Evolutionary conservation across 2,888 invertebrate species (phyloP), one percentile per base, ranked within the genome.

Genomic region (Oeneis ivallda): DNA sequence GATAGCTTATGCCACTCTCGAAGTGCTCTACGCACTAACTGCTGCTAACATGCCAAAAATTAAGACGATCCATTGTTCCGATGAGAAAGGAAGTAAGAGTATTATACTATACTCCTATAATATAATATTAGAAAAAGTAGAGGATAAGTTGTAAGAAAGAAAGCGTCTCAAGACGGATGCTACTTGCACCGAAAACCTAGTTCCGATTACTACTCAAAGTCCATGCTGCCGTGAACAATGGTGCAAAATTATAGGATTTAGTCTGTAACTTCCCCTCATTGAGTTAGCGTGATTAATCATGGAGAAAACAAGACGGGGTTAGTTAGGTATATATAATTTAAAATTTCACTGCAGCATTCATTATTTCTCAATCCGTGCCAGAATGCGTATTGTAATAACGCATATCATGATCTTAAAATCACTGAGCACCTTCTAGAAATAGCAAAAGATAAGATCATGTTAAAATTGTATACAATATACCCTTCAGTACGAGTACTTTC

Each of bases 221-320:
- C 60, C 39, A 54, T 47, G 54, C 43, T 53, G 60, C 60, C 79
- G 81, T 79, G 82, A 86, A 88, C 87, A 87, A 87, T 85, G 80
- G 83, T 75, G 74, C 77, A 74, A 87, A 84, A 90, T 90, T 89
- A 90, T 87, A 89, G 89, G 83, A 85, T 82, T 89, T 87, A 88
- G 74, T 77, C 72, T 74, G 76, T 72, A 77, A 81, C n/a, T n/a
- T 81, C 86, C 79, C 79, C 83, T 87, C 85, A 85, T 87, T 85
- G 84, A 82, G 84, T 84, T 80, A 83, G 84, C 84, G 85, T 87
- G 88, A 88, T 89, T 88, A 88, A 89, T 87, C 83, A 85, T 75
- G 76, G 84, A 85, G 87, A 89, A 89, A 89, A 85, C 84, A 79
- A 81, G 80, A 73, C 76, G 72, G 79, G 77, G 84, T 85, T 52